Evolutionary conservation across 2,113 vertebrate species (phyloP), one percentile per base, ranked within the genome.

Genomic region (Microcebus tavaratra): DNA sequence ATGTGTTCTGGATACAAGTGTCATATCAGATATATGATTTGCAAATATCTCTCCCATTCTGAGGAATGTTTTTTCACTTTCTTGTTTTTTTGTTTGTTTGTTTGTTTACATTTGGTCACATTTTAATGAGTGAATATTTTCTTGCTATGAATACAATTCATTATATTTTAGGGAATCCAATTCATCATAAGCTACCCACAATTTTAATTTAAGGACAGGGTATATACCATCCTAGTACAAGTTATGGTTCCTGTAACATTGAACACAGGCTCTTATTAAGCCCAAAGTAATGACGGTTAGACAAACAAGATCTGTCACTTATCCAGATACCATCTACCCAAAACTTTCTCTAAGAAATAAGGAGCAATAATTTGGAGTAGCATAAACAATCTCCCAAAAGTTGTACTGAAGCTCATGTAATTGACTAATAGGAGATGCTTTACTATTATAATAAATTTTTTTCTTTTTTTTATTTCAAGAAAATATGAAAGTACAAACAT

Each of bases 121-220:
- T 86, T 96, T 85, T 94, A 39, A 88, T 83, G 36, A 95, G 39
- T 91, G 27, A 84, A 20, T 79, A 50, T 89, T 82, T 95, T 90
- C 79, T 95, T 96, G 13, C 17, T 70, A 14, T 25, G 31, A 90
- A 72, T 76, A 91, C 85, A 95, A 59, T 90, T 31, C 21, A 94
- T 59, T 96, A 61, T 39, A 45, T 84, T 90, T 75, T 50, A 78
- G 36, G n/a, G 0, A 72, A 39, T 57, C 34, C 88, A 65, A 86
- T 5, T 3, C 59, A 75, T 93, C 23, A 45, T 91, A 86, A 91
- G 20, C 83, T 87, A 59, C 39, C 25, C 39, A 96, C 78, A 94
- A 48, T 63, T 83, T 91, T 73, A 88, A 72, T 29, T 65, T 78
- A 85, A 95, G 21, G 65, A 81, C 31, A 57, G 31, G 8, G 3